Percentiles rank a stretch among this genome's conserved stretches.
Evolutionary conservation across 2,797 vertebrate genomes (phyloP).

Genomic region (Notolepis coatsorum): DNA sequence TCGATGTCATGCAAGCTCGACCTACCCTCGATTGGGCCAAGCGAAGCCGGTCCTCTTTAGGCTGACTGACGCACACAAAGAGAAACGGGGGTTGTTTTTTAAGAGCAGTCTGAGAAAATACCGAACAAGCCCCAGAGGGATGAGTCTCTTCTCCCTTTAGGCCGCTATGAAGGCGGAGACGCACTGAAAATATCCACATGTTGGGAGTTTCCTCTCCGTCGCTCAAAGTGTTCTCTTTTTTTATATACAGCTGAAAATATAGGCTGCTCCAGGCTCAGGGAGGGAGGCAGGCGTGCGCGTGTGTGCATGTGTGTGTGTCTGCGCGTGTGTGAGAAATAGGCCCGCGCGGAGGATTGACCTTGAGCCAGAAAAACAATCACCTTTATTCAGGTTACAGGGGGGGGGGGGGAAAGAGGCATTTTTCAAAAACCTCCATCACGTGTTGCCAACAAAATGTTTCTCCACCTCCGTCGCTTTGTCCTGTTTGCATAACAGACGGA

Average conservation of each 20-base stretch:
- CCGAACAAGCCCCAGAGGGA: not conserved
- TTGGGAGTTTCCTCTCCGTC: not conserved
- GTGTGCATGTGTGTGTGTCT: too few relatives aligned
- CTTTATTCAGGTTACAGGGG: not conserved
- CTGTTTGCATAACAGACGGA: constrained; percentile 25
- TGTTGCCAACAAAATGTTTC: not conserved
- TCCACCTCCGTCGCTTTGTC: constrained; percentile 1
- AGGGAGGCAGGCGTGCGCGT: too few relatives aligned
- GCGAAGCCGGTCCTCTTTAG: not conserved
- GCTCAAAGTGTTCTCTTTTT: too few relatives aligned
- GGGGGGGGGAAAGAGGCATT: not conserved
- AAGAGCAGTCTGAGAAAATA: not conserved
- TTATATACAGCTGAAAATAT: too few relatives aligned
- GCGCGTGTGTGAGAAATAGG: not conserved
- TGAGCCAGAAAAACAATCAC: not conserved
- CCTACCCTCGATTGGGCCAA: not conserved
- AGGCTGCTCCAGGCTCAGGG: too few relatives aligned
- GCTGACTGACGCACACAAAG: not conserved
- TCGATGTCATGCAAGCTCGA: constrained; percentile 3
- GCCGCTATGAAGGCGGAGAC: not conserved
- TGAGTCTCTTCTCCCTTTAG: not conserved
- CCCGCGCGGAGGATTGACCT: constrained; percentile 7
- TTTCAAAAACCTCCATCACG: not conserved
- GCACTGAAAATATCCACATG: not conserved
- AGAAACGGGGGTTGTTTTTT: not conserved